Conservation (phyloP, 2,888 invertebrate genomes). For the Beris chalybata region DNA sequence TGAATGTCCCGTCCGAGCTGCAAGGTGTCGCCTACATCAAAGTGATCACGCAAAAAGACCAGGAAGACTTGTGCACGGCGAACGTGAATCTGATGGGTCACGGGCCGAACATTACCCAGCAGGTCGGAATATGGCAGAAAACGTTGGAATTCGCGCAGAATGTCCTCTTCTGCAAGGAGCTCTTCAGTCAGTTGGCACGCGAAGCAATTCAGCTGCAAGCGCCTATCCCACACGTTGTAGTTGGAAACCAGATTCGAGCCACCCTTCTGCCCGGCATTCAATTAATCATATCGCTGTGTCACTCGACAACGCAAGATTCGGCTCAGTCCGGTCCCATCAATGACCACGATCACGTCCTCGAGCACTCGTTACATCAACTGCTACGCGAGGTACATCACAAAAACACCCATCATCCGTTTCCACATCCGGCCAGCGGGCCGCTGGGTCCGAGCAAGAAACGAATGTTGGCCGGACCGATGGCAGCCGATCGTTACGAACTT, state of each 20-base stretch:
- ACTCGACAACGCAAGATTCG: slow-evolving; percentile 70
- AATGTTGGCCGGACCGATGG: slow-evolving; percentile 87
- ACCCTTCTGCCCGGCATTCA: slow-evolving; percentile 93
- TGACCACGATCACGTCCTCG: slow-evolving; percentile 95
- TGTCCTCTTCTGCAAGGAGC: slow-evolving; percentile 94
- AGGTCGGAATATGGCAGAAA: slow-evolving; percentile 83
- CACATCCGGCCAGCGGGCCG: slow-evolving; percentile 92
- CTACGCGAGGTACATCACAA: slow-evolving; percentile 89
- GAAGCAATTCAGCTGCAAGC: slow-evolving; percentile 94
- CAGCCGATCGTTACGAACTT: slow-evolving; percentile 83
- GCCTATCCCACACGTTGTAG: slow-evolving; percentile 94
- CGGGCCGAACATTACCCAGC: slow-evolving; percentile 70
- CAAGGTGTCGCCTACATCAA: slow-evolving; percentile 96
- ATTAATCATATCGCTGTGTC: slow-evolving; percentile 86
- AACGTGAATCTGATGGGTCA: slow-evolving; percentile 77
- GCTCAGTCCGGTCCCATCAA: slow-evolving; percentile 56
- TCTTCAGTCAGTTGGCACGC: slow-evolving; percentile 90
- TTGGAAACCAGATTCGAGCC: slow-evolving; percentile 95
- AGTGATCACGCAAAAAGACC: slow-evolving; percentile 93
- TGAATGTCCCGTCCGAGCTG: slow-evolving; percentile 90
- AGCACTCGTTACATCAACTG: slow-evolving; percentile 93
- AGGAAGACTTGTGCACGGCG: slow-evolving; percentile 85
- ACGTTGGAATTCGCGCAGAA: slow-evolving; percentile 97
- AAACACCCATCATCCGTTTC: slow-evolving; percentile 91
- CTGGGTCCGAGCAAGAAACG: slow-evolving; percentile 90